These are phyloP conservation scores for Parthenolecanium corni DNA, from an alignment of 2,888 invertebrate species.

Conservation along the genomic window DNA sequence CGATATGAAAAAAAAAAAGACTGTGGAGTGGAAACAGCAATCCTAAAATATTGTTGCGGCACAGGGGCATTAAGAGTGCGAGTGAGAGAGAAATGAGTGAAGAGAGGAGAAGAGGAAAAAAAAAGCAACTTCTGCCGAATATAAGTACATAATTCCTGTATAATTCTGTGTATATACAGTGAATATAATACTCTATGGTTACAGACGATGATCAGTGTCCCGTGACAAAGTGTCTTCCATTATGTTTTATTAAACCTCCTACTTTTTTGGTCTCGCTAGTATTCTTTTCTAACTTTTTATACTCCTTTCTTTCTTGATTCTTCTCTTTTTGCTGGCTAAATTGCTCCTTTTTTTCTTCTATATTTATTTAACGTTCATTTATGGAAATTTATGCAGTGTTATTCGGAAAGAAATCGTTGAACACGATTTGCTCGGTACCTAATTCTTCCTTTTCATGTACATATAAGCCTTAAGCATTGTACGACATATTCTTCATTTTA, in stretches of 20 bases:
- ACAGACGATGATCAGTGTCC: constrained; percentile 23
- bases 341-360: constrained; percentile 6
- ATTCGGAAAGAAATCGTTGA: too few relatives aligned
- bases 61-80: constrained; percentile 19
- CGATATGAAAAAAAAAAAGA: background rate
- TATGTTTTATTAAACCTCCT: constrained; percentile 29
- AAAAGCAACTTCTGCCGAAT: constrained; percentile 15
- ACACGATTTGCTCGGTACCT: too few relatives aligned
- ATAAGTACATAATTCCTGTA: constrained; percentile 24
- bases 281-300: constrained; percentile 22
- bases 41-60: constrained; percentile 27
- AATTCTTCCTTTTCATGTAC: too few relatives aligned
- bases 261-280: constrained; percentile 7
- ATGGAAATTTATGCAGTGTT: constrained; percentile 16
- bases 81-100: background rate
- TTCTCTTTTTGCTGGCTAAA: constrained; percentile 1
- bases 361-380: constrained; percentile 22
- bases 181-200: constrained; percentile 11
- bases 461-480: too few relatives aligned
- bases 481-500: too few relatives aligned
- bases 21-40: constrained; percentile 3
- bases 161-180: background rate
- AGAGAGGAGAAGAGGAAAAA: background rate
- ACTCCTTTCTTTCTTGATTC: constrained; percentile 15
- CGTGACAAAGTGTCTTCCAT: constrained; percentile 29